Conservation (phyloP, 1,140 invertebrate genomes). For the Drosophila sechellia region DNA sequence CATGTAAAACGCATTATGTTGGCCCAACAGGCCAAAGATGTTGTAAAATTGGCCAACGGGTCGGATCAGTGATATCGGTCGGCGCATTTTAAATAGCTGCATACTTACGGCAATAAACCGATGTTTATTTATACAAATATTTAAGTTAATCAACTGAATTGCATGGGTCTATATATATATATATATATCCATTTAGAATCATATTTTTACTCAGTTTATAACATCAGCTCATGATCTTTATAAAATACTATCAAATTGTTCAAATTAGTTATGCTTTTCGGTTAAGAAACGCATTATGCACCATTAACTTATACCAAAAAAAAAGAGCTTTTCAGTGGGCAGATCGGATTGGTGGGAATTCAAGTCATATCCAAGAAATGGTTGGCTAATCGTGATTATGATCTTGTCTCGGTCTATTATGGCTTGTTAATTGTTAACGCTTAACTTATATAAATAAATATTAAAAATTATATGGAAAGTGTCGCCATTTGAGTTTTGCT, state of each 20-base stretch:
- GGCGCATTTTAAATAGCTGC: slow-evolving; percentile 1
- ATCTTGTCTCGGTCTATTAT: slow-evolving; percentile 9
- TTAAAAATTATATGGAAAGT: too few relatives aligned
- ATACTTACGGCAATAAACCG: neutral
- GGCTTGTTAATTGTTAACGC: slow-evolving; percentile 15
- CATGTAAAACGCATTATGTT: slow-evolving; percentile 14
- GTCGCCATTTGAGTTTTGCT: neutral
- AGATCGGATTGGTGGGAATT: slow-evolving; percentile 16
- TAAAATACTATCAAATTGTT: too few relatives aligned
- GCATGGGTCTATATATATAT: too few relatives aligned
- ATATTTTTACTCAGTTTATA: too few relatives aligned
- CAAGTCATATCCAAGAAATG: slow-evolving; percentile 3
- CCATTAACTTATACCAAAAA: neutral
- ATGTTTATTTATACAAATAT: neutral
- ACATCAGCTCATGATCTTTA: too few relatives aligned
- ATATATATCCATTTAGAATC: too few relatives aligned
- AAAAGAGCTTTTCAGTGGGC: neutral
- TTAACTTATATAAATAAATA: neutral
- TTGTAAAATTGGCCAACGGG: slow-evolving; percentile 36
- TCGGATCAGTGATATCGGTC: slow-evolving; percentile 16
- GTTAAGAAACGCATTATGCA: too few relatives aligned
- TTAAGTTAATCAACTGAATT: neutral
- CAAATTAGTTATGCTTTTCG: too few relatives aligned
- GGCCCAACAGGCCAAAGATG: slow-evolving; percentile 22
- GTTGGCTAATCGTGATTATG: slow-evolving; percentile 23